Evolutionary conservation across 64 coral and sea anemone species (phyloP).

Genomic region (Dendronephthya gigantea): DNA sequence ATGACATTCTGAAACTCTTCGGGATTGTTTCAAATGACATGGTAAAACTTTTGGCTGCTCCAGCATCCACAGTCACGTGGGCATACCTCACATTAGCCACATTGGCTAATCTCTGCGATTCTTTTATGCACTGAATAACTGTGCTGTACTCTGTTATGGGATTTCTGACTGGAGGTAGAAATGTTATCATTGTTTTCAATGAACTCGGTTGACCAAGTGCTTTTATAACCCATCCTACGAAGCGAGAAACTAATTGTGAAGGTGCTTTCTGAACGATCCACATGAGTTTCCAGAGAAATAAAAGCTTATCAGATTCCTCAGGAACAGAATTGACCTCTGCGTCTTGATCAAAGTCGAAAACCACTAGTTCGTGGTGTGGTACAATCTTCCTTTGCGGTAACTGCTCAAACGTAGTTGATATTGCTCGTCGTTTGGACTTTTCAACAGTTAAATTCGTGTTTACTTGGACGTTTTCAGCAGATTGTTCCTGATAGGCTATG

Average conservation of each 20-base stretch:
- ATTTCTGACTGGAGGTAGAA: background rate
- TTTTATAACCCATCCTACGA: background rate
- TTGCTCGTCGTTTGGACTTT: background rate
- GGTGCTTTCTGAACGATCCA: background rate
- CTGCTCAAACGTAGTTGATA: background rate
- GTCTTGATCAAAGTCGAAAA: background rate
- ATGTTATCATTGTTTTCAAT: background rate
- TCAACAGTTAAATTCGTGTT: background rate
- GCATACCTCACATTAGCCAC: too few species aligned
- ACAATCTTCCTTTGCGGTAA: background rate
- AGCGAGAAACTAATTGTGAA: background rate
- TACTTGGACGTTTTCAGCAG: background rate
- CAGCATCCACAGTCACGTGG: too few species aligned
- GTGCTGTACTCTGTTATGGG: background rate
- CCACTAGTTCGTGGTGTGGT: background rate
- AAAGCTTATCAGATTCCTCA: background rate
- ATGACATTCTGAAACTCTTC: too few species aligned
- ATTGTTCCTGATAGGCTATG: background rate
- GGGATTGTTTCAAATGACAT: too few species aligned
- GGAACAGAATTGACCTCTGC: background rate
- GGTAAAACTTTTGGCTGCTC: too few species aligned
- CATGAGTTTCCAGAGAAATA: background rate
- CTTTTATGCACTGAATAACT: background rate
- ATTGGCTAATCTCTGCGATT: too few species aligned
- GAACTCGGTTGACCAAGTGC: background rate